Evolutionary conservation across 2,888 invertebrate genomes (phyloP).

Genomic region (Iphiclides podalirius): DNA sequence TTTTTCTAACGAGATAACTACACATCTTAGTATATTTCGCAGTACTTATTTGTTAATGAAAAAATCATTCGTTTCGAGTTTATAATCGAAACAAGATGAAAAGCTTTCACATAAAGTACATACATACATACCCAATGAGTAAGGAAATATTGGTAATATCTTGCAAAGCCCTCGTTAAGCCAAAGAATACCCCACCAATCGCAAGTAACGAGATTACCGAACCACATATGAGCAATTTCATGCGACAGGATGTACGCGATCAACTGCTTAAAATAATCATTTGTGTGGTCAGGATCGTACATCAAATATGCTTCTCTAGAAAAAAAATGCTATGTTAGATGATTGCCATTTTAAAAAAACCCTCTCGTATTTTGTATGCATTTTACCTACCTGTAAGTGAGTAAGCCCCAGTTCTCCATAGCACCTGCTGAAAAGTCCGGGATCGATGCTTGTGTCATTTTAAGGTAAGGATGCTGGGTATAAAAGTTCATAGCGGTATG

Average conservation of each 20-base stretch:
- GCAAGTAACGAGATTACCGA: conserved; percentile 83
- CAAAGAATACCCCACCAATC: conserved; percentile 84
- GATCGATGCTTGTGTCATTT: conserved; percentile 87
- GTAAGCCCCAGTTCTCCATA: conserved; percentile 92
- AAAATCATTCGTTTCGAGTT: too few species aligned
- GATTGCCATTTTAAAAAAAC: neutral
- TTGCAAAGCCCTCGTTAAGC: conserved; percentile 85
- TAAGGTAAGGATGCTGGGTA: conserved; percentile 62
- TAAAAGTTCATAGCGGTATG: conserved; percentile 77
- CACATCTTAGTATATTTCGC: too few species aligned
- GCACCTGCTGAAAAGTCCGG: conserved; percentile 89
- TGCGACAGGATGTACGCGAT: conserved; percentile 83
- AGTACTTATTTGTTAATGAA: too few species aligned
- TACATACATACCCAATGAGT: conserved; percentile 76
- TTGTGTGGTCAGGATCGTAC: conserved; percentile 60
- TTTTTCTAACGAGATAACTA: neutral
- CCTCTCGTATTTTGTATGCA: neutral
- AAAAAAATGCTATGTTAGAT: conserved; percentile 18
- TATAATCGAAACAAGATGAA: too few species aligned
- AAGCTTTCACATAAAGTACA: too few species aligned
- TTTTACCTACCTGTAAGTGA: conserved; percentile 83
- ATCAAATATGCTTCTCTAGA: conserved; percentile 69
- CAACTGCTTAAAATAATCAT: conserved; percentile 65
- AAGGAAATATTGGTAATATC: conserved; percentile 85
- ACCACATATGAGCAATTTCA: conserved; percentile 88